Base-by-base conservation (phyloP, 1,140 invertebrate species). In the Scaptodrosophila lebanonensis region DNA sequence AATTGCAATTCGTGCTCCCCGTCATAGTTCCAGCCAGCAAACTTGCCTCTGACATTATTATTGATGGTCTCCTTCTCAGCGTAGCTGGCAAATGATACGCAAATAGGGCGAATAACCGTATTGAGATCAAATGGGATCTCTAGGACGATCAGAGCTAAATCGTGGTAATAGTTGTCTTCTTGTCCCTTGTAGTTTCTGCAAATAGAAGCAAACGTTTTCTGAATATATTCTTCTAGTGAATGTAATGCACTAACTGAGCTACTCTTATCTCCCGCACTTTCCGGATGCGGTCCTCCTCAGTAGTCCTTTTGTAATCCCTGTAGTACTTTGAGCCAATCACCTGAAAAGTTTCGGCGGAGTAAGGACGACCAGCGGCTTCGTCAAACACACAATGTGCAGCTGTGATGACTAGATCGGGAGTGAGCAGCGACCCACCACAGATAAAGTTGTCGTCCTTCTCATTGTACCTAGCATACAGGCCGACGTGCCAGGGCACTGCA, bases 401-500 rank as follows among this genome's bases (percentile, higher is more conserved):
- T 3, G 76, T 68, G 15, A 85, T 64, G 1, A 85, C 49, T n/a
- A 79, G 17, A 11, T 79, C 77, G 4, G 83, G 69, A 0, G 83
- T 79, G 7, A 85, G 51, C 17, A 85, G 30, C 2, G 89, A 87
- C 0, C 89, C 89, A 0, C 88, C 89, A 40, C 90, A 91, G 38
- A 88, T 87, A 50, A 89, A 88, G 6, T 54, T 61, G 17, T 68
- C 83, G 73, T 84, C 2, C 62, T 51, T 15, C 35, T 84, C 30
- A 39, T 51, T 56, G 45, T 47, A 30, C 44, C 17, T 5, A 36
- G 63, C 52, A 72, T 90, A 91, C 33, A 91, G 85, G 0, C 88
- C 90, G 6, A 88, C 86, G 32, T 91, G 89, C 90, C 91, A 91
- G 0, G 90, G 90, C 33, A 91, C 87, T 4, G 52, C 39, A 0